phyloP scores from a whole-genome alignment of 2,113 vertebrate species.

The Engystomops pustulosus region DNA sequence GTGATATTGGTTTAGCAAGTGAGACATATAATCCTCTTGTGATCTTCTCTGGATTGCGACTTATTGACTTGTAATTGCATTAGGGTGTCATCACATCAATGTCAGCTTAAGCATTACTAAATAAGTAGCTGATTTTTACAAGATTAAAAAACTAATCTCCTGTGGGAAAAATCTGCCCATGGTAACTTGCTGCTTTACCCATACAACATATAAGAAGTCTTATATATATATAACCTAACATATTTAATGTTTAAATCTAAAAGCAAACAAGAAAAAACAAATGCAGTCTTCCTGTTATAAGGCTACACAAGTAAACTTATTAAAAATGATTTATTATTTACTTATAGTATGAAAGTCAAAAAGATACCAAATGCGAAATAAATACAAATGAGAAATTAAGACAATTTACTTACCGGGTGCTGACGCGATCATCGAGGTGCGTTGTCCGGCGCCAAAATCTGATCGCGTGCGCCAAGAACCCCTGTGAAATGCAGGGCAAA shows the following conservation, averaged over 20 bases:
- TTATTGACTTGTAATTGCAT: conserved; percentile 91
- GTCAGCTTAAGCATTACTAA: conserved; percentile 80
- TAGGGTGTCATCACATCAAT: conserved; percentile 81
- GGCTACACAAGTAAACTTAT: no score
- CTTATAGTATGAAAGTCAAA: no score
- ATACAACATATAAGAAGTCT: neutral
- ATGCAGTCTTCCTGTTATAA: no score
- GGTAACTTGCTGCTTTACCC: conserved; percentile 61
- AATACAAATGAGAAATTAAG: no score
- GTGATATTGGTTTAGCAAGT: conserved; percentile 66
- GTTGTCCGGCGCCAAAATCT: no score
- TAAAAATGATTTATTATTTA: no score
- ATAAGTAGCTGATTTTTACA: conserved; percentile 78
- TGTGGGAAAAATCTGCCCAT: conserved; percentile 75
- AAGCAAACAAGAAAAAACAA: no score
- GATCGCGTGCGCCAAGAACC: no score
- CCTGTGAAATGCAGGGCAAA: no score
- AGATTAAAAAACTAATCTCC: conserved; percentile 85
- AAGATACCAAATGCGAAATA: no score
- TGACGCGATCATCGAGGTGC: no score
- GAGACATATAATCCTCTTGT: conserved; percentile 77
- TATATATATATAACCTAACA: neutral
- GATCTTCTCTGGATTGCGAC: conserved; percentile 75
- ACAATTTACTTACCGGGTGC: no score
- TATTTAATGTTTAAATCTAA: neutral